These are phyloP conservation scores for Spodoptera exigua DNA, from an alignment of 2,888 invertebrate genomes.

Conservation along the genomic window DNA sequence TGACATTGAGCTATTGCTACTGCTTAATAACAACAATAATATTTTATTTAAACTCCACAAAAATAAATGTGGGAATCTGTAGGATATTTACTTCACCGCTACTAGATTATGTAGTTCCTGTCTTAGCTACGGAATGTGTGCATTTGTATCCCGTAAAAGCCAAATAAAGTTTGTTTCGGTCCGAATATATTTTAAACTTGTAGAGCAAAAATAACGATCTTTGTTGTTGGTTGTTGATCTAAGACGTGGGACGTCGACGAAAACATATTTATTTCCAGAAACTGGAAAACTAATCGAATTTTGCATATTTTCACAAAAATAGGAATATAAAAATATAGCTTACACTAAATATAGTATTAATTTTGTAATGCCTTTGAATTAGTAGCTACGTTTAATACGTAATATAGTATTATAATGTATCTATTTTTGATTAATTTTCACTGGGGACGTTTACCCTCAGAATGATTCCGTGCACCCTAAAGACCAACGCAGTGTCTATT, in stretches of 20 bases:
- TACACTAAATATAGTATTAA: too few species aligned
- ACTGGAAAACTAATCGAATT: too few species aligned
- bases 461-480: constrained; percentile 4
- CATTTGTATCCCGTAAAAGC: constrained; percentile 30
- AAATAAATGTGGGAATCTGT: constrained; percentile 24
- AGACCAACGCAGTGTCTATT: constrained; percentile 49
- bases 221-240: constrained; percentile 3
- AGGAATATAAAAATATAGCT: too few species aligned
- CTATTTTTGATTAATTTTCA: too few species aligned
- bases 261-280: too few species aligned
- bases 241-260: too few species aligned
- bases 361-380: too few species aligned
- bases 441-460: constrained; percentile 4
- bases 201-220: constrained; percentile 6
- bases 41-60: constrained; percentile 17
- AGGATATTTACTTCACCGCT: constrained; percentile 18
- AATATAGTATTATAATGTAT: too few species aligned
- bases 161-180: constrained; percentile 17
- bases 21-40: background rate
- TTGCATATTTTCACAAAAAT: too few species aligned
- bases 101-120: constrained; percentile 35
- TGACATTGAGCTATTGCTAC: constrained; percentile 7
- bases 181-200: too few species aligned
- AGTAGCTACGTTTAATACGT: too few species aligned
- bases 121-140: constrained; percentile 21